Evolutionary conservation across 2,797 vertebrate genomes (phyloP).

Genomic region (Garrulus glandarius): DNA sequence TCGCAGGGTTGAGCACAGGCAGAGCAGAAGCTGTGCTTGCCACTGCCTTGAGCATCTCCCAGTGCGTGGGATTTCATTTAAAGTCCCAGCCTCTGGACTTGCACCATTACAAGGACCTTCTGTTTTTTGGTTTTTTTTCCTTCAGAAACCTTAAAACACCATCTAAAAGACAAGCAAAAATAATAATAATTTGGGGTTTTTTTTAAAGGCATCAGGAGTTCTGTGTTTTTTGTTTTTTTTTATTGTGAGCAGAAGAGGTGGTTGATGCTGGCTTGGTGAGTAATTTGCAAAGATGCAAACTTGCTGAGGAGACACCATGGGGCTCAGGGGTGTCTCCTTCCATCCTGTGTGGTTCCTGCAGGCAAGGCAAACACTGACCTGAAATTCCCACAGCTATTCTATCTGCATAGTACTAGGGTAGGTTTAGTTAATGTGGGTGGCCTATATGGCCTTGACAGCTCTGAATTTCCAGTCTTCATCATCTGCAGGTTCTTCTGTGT

Average conservation of each 20-base stretch:
- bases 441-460: background rate
- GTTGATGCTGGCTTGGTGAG: background rate
- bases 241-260: background rate
- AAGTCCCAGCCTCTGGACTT: slow-evolving; percentile 32
- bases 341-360: background rate
- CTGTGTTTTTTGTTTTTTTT: background rate
- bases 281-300: background rate
- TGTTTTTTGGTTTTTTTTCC: background rate
- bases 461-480: background rate
- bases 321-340: background rate
- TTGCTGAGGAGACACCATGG: fast-evolving
- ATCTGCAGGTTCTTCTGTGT: background rate
- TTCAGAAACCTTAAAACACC: background rate
- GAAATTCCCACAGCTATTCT: background rate
- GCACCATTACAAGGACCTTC: background rate
- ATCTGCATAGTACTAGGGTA: background rate
- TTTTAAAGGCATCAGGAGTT: background rate
- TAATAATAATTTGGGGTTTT: background rate
- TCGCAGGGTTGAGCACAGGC: slow-evolving; percentile 38
- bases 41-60: slow-evolving; percentile 47
- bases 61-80: slow-evolving; percentile 2
- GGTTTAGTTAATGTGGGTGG: background rate
- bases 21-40: background rate
- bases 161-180: background rate
- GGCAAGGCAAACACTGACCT: background rate